Evolutionary conservation across 2,113 vertebrate species (phyloP).

Genomic region (Periophthalmus modestus): DNA sequence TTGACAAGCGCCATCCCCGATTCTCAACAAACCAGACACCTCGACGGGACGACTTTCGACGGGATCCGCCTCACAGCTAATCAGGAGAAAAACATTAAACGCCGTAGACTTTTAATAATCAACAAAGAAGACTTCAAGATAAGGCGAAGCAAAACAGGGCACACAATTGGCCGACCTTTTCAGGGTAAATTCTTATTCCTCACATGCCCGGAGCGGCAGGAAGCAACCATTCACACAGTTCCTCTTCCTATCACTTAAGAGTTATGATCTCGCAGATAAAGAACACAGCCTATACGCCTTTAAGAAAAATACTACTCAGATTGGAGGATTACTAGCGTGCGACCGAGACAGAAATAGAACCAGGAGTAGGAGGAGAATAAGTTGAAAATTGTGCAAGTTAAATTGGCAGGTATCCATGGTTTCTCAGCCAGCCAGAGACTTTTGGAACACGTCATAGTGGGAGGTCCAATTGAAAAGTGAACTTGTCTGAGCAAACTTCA

Average conservation of each 20-base stretch:
- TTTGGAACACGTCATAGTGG: constrained; percentile 55
- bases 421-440: constrained; percentile 59
- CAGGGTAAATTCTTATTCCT: constrained; percentile 59
- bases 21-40: constrained; percentile 32
- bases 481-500: constrained; percentile 42
- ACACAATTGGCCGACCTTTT: constrained; percentile 66
- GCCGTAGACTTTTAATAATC: not conserved
- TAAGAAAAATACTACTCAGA: constrained; percentile 65
- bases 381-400: constrained; percentile 67
- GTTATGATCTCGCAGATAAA: constrained; percentile 68
- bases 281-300: constrained; percentile 48
- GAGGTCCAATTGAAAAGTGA: constrained; percentile 61
- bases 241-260: constrained; percentile 56
- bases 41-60: constrained; percentile 5
- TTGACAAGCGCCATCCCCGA: constrained; percentile 18
- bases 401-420: constrained; percentile 66
- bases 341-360: constrained; percentile 54
- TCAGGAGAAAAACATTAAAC: constrained; percentile 13
- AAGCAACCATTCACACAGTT: constrained; percentile 54
- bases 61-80: constrained; percentile 28
- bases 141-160: constrained; percentile 32
- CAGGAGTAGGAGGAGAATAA: constrained; percentile 46
- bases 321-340: constrained; percentile 60
- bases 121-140: constrained; percentile 2
- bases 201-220: constrained; percentile 63